Base-by-base conservation (phyloP, 2,797 vertebrate species). In the Darevskia nairensis region DNA sequence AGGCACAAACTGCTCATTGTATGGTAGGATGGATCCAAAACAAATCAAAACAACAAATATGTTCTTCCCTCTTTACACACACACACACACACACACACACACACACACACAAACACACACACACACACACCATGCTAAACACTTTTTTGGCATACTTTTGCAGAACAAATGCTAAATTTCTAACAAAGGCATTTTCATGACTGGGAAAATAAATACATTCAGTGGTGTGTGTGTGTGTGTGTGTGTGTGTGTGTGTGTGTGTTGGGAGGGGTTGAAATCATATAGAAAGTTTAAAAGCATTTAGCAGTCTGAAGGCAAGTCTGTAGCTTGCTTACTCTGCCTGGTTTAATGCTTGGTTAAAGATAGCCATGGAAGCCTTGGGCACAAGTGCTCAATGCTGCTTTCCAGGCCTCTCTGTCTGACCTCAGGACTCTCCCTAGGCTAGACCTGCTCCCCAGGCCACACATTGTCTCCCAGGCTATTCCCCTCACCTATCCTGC, bases 1-100 rank as follows among this genome's bases (percentile, higher is more conserved):
- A 89, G 41, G 59, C 78, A 91, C 84, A 87, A 75, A 88, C 46
- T 94, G 92, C 93, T 96, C 90, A 92, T 76, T 92, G 95, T 81
- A 71, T 89, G 59, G 59, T 82, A 1, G 46, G 0, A 71, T 21
- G 82, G 77, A 89, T 64, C 72, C 25, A 41, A 88, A 72, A 80
- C 82, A 84, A 72, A 83, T 78, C n/a, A 69, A 79, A n/a, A 78
- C 41, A 44, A 50, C 71, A 79, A 69, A 74, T 84, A 88, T 55
- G 32, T 55, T 91, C 59, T 94, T 32, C 88, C 84, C 69, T 77
- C 82, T 89, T 84, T 88, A 3, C 50, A 55, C 50, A 55, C 50
- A 15, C 3, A 55, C 0, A 4, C 13, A 13, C 50, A 11, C 11
- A 41, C 11, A 11, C 10, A 50, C 50, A 50, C 11, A 3, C 50